Percentiles rank a stretch among this genome's conserved stretches.
These are phyloP conservation scores for Euura saliciscinereae DNA, from an alignment of 1,140 invertebrate species.

Conservation along the genomic window DNA sequence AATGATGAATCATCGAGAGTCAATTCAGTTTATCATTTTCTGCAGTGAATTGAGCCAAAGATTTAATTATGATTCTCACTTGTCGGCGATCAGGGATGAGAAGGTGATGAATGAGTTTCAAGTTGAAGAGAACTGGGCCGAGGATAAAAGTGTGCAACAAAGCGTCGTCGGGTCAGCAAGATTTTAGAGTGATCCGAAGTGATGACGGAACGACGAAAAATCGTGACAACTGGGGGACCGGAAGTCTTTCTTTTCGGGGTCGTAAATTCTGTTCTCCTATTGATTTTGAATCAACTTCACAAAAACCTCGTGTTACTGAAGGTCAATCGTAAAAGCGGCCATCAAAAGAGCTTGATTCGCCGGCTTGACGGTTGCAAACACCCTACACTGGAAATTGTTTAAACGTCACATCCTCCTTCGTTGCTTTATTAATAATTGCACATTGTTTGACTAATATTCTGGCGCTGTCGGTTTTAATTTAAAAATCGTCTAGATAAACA, in stretches of 20 bases:
- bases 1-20: no score
- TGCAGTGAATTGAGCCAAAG: background rate
- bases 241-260: no score
- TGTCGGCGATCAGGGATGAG: background rate
- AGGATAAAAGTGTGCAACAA: background rate
- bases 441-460: conserved; percentile 35
- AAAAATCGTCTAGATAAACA: no score
- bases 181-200: background rate
- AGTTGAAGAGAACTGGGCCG: background rate
- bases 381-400: conserved; percentile 25
- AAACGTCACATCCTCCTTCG: conserved; percentile 46
- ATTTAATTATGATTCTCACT: background rate
- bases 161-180: background rate
- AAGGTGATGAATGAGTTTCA: background rate
- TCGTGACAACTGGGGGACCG: no score
- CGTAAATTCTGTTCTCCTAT: no score
- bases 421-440: conserved; percentile 38
- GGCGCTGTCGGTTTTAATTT: background rate
- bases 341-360: no score
- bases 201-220: no score
- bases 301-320: no score
- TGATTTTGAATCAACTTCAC: no score
- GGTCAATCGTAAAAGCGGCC: no score
- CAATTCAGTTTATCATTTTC: no score
- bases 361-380: conserved; percentile 19